Conservation (phyloP, 2,797 vertebrate species). For the Toxotes lorentzi region DNA sequence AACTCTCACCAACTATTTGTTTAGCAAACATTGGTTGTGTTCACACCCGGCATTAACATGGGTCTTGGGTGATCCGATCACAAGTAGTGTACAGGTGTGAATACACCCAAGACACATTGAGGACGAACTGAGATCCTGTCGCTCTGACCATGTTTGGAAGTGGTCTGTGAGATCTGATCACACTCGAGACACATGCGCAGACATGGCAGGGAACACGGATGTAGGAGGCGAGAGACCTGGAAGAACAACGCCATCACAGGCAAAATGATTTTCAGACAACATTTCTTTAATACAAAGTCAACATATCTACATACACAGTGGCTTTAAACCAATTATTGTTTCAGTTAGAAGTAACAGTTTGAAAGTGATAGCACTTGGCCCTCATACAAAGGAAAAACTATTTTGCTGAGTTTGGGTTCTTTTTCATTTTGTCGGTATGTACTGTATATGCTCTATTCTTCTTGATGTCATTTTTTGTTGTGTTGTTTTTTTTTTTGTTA, state of each 20-base stretch:
- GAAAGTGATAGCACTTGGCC: constrained; percentile 92
- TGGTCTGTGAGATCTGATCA: too few relatives aligned
- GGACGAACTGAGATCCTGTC: too few relatives aligned
- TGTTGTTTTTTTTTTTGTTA: constrained; percentile 56
- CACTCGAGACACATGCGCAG: too few relatives aligned
- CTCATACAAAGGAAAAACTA: constrained; percentile 90
- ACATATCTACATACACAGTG: constrained; percentile 99
- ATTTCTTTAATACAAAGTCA: constrained; percentile 99
- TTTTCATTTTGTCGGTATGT: constrained; percentile 70
- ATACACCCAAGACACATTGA: too few relatives aligned
- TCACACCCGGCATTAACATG: too few relatives aligned
- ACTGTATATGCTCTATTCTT: constrained; percentile 73
- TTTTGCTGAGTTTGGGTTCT: constrained; percentile 78
- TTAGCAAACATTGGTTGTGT: too few relatives aligned
- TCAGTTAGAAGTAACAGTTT: constrained; percentile 94
- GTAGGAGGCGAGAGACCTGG: not conserved
- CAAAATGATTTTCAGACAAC: constrained; percentile 89
- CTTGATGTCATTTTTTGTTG: constrained; percentile 69
- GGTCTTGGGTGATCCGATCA: too few relatives aligned
- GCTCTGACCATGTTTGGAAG: too few relatives aligned
- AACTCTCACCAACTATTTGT: not conserved
- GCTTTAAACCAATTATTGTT: constrained; percentile 94
- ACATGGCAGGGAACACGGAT: not conserved
- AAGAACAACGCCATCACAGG: not conserved
- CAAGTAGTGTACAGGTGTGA: too few relatives aligned